Percentiles rank a stretch among this genome's conserved stretches.
phyloP scores from a whole-genome alignment of 2,113 vertebrate genomes.

The Ondatra zibethicus region DNA sequence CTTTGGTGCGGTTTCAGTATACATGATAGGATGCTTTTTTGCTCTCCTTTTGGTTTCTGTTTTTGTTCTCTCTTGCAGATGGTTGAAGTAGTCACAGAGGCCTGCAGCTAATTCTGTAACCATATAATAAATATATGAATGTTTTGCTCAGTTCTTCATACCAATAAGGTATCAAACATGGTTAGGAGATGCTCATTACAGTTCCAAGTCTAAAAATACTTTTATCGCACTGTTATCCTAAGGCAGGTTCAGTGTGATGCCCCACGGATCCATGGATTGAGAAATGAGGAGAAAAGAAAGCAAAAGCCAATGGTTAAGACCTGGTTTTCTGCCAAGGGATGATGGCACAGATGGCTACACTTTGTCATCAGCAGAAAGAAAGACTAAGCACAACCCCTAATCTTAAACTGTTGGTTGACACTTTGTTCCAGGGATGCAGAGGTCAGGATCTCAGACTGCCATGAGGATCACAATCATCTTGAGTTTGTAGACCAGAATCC shows the following conservation, averaged over 20 bases:
- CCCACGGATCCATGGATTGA: background rate
- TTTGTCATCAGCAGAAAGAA: constrained; percentile 12
- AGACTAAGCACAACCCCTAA: background rate
- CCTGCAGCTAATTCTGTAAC: background rate
- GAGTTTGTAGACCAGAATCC: background rate
- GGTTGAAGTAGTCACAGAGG: background rate
- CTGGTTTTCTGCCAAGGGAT: background rate
- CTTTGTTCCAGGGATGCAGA: background rate
- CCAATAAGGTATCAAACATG: constrained; percentile 21
- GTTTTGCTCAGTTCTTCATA: background rate
- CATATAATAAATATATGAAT: constrained; percentile 3
- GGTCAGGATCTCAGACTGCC: constrained; percentile 15
- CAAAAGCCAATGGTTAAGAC: constrained; percentile 5
- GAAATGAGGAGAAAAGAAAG: constrained; percentile 28
- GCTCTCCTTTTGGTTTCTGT: background rate
- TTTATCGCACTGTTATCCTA: background rate
- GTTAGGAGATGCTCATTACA: background rate
- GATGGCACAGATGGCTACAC: background rate
- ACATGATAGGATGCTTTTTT: background rate
- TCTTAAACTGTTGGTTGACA: background rate
- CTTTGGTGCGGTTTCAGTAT: background rate
- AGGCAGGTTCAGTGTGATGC: background rate
- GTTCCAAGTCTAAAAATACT: constrained; percentile 20
- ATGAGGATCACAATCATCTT: constrained; percentile 3
- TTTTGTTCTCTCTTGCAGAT: background rate